Evolutionary conservation across 2,113 vertebrate genomes (phyloP), one percentile per base, ranked within the genome.

Genomic region (Vimba vimba): DNA sequence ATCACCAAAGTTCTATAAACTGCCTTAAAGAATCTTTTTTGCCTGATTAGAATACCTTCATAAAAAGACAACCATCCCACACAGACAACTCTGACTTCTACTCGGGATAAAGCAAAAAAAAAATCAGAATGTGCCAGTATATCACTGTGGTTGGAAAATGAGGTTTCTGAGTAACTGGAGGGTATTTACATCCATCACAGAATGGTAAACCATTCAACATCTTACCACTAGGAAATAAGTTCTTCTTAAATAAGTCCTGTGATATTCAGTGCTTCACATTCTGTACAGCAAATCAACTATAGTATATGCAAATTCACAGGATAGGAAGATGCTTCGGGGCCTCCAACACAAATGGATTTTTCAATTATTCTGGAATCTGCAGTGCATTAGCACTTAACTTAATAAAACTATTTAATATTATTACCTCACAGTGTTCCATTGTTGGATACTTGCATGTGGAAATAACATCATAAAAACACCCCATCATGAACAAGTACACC

Each of bases 401-500:
- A 57, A 57, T 55, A 55, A 8, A 23, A 57, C 36, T 69, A n/a
- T 69, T 79, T 84, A 68, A 84, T 75, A 57, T 77, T 27, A 60
- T 84, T 87, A 62, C 36, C 57, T 82, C 74, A 84, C n/a, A 59
- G 6, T 47, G 19, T n/a, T 87, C 78, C 43, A 30, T 50, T 17
- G 57, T 45, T 64, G 21, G 60, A 77, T 81, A 73, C 52, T 60
- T 73, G 36, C 33, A 73, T 50, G 47, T 4, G 66, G 59, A 83
- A 81, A 87, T 81, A 87, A 81, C 59, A 82, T 50, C 43, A 74
- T 68, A 75, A 87, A 80, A 84, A 77, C 19, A 66, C 60, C 57
- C 19, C 52, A 78, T 55, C 39, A 77, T 50, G 50, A 80, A 85
- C 57, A 9, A 57, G 25, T 69, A 79, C 43, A 23, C 10, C 11